Conservation (phyloP, 53 echinoderm and acorn worm genomes). For the Astropecten irregularis region DNA sequence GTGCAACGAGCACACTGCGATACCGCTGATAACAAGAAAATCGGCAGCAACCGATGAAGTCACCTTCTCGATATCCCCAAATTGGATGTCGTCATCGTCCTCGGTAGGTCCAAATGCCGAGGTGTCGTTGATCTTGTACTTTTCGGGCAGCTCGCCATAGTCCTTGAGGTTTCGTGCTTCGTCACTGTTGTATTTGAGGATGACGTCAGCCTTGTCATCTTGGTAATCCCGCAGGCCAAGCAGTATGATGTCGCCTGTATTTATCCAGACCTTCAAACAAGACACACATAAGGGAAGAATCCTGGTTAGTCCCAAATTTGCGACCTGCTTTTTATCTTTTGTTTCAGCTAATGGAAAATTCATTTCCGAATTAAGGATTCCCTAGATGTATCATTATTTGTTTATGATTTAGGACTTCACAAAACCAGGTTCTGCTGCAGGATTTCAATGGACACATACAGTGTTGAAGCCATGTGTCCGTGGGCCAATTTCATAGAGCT, state of each 20-base stretch:
- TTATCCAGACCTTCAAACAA: constrained; percentile 88
- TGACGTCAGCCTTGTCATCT: constrained; percentile 95
- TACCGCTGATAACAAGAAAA: too few species aligned
- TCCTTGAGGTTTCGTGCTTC: constrained; percentile 92
- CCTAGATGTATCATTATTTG: too few species aligned
- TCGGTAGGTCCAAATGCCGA: constrained; percentile 74
- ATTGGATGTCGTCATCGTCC: constrained; percentile 87
- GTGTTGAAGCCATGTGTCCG: too few species aligned
- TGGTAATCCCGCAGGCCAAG: constrained; percentile 95
- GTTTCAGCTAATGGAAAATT: too few species aligned
- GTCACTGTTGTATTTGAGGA: constrained; percentile 91
- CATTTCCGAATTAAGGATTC: not conserved
- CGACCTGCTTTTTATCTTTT: too few species aligned
- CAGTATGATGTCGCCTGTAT: constrained; percentile 90
- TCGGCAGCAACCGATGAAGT: constrained; percentile 30
- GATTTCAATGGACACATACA: too few species aligned
- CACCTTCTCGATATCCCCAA: constrained; percentile 89
- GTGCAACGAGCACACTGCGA: too few species aligned
- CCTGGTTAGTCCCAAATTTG: too few species aligned
- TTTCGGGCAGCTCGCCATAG: constrained; percentile 90
- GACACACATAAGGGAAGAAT: too few species aligned
- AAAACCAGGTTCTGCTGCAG: too few species aligned
- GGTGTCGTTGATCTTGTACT: constrained; percentile 91
- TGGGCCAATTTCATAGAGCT: too few species aligned
- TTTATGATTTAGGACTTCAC: too few species aligned